Evolutionary conservation across 2,888 invertebrate genomes (phyloP).

Genomic region (Hyppa rectilinea): DNA sequence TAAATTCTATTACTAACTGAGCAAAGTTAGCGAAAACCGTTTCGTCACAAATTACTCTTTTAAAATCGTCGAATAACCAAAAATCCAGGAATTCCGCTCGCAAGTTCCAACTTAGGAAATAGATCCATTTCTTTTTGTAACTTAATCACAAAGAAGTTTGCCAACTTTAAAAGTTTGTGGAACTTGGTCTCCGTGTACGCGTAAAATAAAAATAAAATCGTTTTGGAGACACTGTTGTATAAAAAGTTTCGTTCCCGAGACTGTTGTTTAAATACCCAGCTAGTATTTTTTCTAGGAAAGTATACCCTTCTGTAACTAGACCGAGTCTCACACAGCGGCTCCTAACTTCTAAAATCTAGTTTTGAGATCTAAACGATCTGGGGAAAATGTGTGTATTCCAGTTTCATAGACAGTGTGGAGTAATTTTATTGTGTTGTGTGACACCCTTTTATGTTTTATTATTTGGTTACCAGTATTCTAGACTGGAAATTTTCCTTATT

Average conservation of each 20-base stretch:
- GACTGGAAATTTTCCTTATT: not conserved
- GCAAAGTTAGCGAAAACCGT: slow-evolving; percentile 55
- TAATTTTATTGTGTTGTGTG: slow-evolving; percentile 40
- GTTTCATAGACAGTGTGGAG: slow-evolving; percentile 31
- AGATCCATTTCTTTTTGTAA: slow-evolving; percentile 76
- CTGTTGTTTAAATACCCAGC: slow-evolving; percentile 63
- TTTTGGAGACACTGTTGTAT: slow-evolving; percentile 58
- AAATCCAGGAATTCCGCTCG: slow-evolving; percentile 61
- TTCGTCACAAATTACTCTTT: slow-evolving; percentile 62
- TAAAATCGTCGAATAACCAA: slow-evolving; percentile 63
- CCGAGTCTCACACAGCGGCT: slow-evolving; percentile 30
- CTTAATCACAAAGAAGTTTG: slow-evolving; percentile 75
- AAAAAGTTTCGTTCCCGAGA: slow-evolving; percentile 56
- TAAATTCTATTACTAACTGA: slow-evolving; percentile 62
- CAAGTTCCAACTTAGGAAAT: slow-evolving; percentile 69
- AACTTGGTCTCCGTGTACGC: slow-evolving; percentile 70
- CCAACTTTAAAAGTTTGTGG: slow-evolving; percentile 70
- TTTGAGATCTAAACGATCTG: slow-evolving; percentile 54
- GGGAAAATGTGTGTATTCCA: slow-evolving; percentile 43
- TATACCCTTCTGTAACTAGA: slow-evolving; percentile 43
- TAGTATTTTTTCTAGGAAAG: slow-evolving; percentile 42
- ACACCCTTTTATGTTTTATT: slow-evolving; percentile 33
- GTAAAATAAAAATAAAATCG: slow-evolving; percentile 76
- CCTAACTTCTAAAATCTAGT: slow-evolving; percentile 55
- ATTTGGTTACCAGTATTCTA: slow-evolving; percentile 24